phyloP scores from a whole-genome alignment of 2,113 vertebrate species.

The Euleptes europaea region DNA sequence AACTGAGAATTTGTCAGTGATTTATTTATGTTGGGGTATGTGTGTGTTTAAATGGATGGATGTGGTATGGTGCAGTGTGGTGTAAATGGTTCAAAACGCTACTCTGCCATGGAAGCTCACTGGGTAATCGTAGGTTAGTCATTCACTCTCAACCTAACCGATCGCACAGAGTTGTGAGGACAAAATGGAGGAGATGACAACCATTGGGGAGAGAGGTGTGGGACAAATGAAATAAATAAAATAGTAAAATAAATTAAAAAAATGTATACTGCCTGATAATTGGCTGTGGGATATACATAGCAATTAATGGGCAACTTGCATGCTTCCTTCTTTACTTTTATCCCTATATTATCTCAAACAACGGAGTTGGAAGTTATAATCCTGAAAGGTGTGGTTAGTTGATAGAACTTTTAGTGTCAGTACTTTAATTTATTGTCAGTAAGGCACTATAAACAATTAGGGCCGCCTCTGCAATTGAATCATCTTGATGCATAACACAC shows the following conservation, averaged over 20 bases:
- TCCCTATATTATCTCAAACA: background rate
- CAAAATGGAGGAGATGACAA: too few species aligned
- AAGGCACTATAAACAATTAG: background rate
- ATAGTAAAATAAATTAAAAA: too few species aligned
- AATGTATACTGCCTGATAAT: too few species aligned
- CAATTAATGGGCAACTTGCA: too few species aligned
- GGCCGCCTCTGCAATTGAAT: background rate
- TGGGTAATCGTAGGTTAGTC: too few species aligned
- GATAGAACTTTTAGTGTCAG: conserved; percentile 40
- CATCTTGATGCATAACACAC: accelerated
- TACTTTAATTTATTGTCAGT: background rate
- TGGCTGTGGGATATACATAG: too few species aligned
- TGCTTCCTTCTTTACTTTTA: accelerated
- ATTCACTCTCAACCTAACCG: too few species aligned
- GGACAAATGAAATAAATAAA: too few species aligned
- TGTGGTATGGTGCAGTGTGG: background rate
- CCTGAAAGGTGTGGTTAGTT: conserved; percentile 1
- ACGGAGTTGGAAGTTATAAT: background rate
- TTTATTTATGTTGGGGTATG: conserved; percentile 8
- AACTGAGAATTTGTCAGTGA: background rate
- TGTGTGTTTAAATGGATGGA: conserved; percentile 32
- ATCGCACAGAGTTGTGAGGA: too few species aligned
- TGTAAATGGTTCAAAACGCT: too few species aligned
- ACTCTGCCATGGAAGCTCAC: too few species aligned
- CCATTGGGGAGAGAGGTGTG: too few species aligned